phyloP scores from a whole-genome alignment of 2,888 invertebrate species.

The Mimumesa dahlbomi region DNA sequence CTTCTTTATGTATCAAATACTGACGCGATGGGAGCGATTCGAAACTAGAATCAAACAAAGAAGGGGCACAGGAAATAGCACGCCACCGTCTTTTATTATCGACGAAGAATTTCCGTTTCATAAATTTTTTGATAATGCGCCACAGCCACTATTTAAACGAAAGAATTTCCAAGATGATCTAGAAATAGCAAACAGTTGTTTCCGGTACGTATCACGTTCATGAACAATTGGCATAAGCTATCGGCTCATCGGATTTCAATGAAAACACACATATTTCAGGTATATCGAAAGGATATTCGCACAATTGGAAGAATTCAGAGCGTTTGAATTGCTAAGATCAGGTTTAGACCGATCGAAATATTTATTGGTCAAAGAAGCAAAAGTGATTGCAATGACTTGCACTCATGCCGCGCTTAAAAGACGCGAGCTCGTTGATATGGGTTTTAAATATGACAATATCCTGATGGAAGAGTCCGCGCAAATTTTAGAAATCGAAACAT shows the following conservation, averaged over 20 bases:
- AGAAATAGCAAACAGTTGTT: conserved; percentile 95
- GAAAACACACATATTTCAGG: too few species aligned
- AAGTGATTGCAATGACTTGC: conserved; percentile 99
- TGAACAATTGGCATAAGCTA: too few species aligned
- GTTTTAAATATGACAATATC: conserved; percentile 99
- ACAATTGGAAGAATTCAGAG: conserved; percentile 98
- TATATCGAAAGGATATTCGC: conserved; percentile 98
- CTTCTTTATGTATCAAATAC: conserved; percentile 96
- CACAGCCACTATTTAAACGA: conserved; percentile 94
- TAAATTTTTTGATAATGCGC: conserved; percentile 95
- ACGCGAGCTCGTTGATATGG: conserved; percentile 96
- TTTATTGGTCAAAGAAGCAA: conserved; percentile 98
- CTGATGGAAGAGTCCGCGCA: conserved; percentile 99
- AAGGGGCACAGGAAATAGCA: conserved; percentile 72
- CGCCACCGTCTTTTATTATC: conserved; percentile 82
- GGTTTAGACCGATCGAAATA: conserved; percentile 98
- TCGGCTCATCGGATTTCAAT: too few species aligned
- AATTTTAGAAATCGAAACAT: conserved; percentile 99
- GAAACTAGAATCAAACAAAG: conserved; percentile 83
- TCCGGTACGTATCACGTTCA: conserved; percentile 85
- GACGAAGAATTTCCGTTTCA: conserved; percentile 95
- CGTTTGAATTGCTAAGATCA: conserved; percentile 97
- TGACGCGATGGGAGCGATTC: conserved; percentile 96
- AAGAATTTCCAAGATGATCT: conserved; percentile 90
- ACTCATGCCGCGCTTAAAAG: conserved; percentile 99